Percentiles rank a stretch among this genome's conserved stretches.
These are phyloP conservation scores for Pterocles orientalis DNA, from an alignment of 2,113 vertebrate species.

Conservation along the genomic window DNA sequence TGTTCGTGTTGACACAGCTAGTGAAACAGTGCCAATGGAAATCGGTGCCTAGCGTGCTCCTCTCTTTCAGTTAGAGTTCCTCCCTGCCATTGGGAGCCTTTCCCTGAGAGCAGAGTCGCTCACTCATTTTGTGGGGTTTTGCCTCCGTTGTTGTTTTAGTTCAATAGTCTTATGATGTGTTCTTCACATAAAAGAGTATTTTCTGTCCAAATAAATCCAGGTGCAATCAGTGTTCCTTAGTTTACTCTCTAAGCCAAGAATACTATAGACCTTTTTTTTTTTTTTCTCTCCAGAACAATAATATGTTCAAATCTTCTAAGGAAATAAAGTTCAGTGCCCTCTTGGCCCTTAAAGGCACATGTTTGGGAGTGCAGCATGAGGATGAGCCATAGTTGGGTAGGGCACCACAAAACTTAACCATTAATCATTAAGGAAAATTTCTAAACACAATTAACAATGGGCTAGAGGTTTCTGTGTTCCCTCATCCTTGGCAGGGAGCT, in stretches of 20 bases:
- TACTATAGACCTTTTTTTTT: not conserved
- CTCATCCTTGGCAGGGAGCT: not conserved
- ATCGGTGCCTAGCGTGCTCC: not conserved
- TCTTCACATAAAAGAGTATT: not conserved
- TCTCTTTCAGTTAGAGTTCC: not conserved
- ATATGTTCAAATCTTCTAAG: not conserved
- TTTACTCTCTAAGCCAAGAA: not conserved
- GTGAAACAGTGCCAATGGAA: not conserved
- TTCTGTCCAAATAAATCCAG: not conserved
- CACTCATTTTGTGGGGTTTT: not conserved
- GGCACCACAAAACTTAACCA: not conserved
- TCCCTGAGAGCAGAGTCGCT: not conserved
- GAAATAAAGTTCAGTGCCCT: not conserved
- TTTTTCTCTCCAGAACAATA: not conserved
- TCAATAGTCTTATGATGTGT: rapidly evolving
- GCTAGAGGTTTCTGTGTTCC: not conserved
- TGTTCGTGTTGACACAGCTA: not conserved
- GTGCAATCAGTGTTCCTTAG: not conserved
- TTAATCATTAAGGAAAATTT: not conserved
- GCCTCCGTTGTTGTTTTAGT: not conserved
- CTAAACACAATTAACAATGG: not conserved
- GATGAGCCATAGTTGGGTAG: not conserved
- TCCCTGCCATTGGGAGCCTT: not conserved
- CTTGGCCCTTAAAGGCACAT: not conserved
- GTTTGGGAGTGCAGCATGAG: not conserved